Percentiles rank a stretch among this genome's conserved stretches.
Evolutionary conservation across 1,140 invertebrate species (phyloP).

Genomic region (Leptopilina boulardi): DNA sequence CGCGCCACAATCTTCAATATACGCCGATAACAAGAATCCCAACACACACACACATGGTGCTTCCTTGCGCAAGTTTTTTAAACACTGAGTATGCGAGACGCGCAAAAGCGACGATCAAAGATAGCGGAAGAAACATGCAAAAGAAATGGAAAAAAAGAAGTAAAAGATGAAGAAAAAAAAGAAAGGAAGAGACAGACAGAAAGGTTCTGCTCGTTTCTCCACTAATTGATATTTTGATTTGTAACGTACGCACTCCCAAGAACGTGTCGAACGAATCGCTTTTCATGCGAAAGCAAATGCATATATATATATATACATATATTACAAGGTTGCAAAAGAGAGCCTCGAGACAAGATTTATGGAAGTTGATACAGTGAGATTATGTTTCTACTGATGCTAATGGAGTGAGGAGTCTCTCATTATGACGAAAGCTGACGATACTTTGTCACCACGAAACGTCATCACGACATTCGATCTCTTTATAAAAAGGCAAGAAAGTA

Average conservation of each 20-base stretch:
- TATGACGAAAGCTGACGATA: constrained; percentile 20
- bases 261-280: constrained; percentile 11
- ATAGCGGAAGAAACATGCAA: constrained; percentile 3
- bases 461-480: not conserved
- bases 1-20: constrained; percentile 13
- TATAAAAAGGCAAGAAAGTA: not conserved
- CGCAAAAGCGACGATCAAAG: constrained; percentile 21
- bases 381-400: constrained; percentile 55
- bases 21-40: constrained; percentile 5
- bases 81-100: constrained; percentile 14
- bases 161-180: not conserved
- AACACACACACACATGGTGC: constrained; percentile 16
- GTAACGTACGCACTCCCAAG: constrained; percentile 3
- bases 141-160: constrained; percentile 8
- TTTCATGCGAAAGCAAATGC: constrained; percentile 14
- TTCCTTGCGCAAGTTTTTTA: constrained; percentile 16
- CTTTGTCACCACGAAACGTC: constrained; percentile 8
- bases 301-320: too few species aligned
- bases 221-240: constrained; percentile 33
- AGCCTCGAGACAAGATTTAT: constrained; percentile 55
- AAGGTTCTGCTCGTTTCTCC: constrained; percentile 24
- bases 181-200: not conserved
- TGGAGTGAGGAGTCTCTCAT: constrained; percentile 23
- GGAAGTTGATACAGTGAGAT: constrained; percentile 52
- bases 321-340: constrained; percentile 47